Evolutionary conservation across 2,797 vertebrate genomes (phyloP), one percentile per base, ranked within the genome.

Genomic region (Tokudaia muenninki): DNA sequence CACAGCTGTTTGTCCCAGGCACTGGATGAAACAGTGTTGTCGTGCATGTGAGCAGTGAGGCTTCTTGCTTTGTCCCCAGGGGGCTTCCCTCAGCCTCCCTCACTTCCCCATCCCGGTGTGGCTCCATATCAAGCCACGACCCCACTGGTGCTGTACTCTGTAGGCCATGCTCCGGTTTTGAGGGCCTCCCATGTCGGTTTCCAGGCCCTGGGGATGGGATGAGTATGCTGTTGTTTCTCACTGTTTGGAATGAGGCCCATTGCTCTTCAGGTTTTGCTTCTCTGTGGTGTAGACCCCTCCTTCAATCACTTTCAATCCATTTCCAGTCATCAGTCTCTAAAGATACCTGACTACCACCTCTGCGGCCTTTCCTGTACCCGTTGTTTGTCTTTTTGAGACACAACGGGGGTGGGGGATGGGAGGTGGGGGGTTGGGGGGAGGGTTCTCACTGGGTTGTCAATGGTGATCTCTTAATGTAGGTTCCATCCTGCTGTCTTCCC

Each of bases 291-390:
- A 29, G 70, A 41, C 1, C 5, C 24, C 50, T 72, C 57, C n/a
- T 44, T 14, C 31, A n/a, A 0, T 83, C 83, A 22, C 31, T 94
- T 88, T 70, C 50, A 4, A 52, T 13, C 87, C 17, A 84, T 26
- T 92, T 81, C 34, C 37, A 81, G 75, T 92, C 55, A 41, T 92
- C 78, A 74, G 78, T 65, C 92, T 29, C 67, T n/a, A 55, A 61
- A 12, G 70, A 65, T 77, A 24, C 52, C 31, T 61, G 47, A 65
- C 8, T 16, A 34, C 13, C 31, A 21, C 88, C 82, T 82, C 70
- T 50, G 13, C 29, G 57, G 19, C 44, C 65, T 90, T 84, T 88
- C 72, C 37, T 61, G 21, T 55, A 61, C 83, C 83, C 31, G 81
- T 13, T 19, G 77, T 41, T 72, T 41, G n/a, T 22, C 52, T 75